Base-by-base conservation (phyloP, 2,888 invertebrate species). In the Ochropacha duplaris region DNA sequence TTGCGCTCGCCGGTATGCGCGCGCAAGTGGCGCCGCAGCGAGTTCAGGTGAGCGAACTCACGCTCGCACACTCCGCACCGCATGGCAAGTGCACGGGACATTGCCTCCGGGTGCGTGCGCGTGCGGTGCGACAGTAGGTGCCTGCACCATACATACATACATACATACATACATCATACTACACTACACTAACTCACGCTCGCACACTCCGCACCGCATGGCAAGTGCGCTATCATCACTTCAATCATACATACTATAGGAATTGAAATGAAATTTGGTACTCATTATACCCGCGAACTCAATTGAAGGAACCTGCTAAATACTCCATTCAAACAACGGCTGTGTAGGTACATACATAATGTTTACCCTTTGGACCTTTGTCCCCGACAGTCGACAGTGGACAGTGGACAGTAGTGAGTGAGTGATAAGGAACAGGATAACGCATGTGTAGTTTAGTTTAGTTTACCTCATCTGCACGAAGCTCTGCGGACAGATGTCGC, bases 41-140 rank as follows among this genome's bases (percentile, higher is more conserved):
- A 88, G 86, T 92, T 93, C 69, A 89, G 82, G 84, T 93, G 93
- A 74, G 92, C 87, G 88, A 93, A 94, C 79, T 84, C 74, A 14
- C 92, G 86, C 68, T 72, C 83, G 84, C 92, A 93, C 71, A 76
- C 78, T 22, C 81, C 81, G 83, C 93, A 92, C 69, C 91, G 89
- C 69, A 91, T 82, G 58, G 83, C 69, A 58, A 88, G 79, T 52
- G 87, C 81, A 49, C 90, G 86, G 58, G 78, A 80, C 36, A 80
- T 80, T 58, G 78, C 76, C 71, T 86, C 90, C 39, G 87, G 88
- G 81, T 90, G 91, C 67, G 78, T 76, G 60, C 76, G 76, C 61
- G 84, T 62, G 55, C 92, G 89, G 79, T 92, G 92, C 71, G 87
- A 70, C 64, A 84, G 79, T 63, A 92, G 78, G 74, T 56, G 90